These are phyloP conservation scores for Chrysolina oricalcia DNA, from an alignment of 2,888 invertebrate genomes.

Conservation along the genomic window DNA sequence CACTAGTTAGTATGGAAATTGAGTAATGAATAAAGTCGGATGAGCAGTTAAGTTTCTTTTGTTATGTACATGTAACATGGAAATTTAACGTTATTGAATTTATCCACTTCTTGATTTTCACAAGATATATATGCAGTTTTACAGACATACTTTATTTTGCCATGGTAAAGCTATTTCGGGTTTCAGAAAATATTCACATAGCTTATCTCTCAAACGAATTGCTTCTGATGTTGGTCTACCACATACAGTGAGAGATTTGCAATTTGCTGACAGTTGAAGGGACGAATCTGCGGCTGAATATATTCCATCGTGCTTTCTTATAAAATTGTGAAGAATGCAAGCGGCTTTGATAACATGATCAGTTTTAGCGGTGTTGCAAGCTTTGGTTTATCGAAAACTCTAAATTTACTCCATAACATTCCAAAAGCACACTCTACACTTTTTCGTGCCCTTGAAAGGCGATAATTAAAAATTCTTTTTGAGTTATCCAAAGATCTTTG, in stretches of 20 bases:
- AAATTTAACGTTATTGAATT: conserved; percentile 25
- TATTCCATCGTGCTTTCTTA: too few relatives aligned
- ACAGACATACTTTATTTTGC: conserved; percentile 27
- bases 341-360: too few relatives aligned
- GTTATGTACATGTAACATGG: conserved; percentile 11
- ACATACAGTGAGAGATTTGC: conserved; percentile 27
- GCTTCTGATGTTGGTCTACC: conserved; percentile 25
- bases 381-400: not conserved
- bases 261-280: conserved; percentile 4
- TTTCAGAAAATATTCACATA: conserved; percentile 29
- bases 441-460: conserved; percentile 30
- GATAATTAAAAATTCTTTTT: conserved; percentile 32
- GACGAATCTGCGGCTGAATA: too few relatives aligned
- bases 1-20: conserved; percentile 31
- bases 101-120: conserved; percentile 19
- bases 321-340: too few relatives aligned
- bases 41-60: too few relatives aligned
- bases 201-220: conserved; percentile 20
- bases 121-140: conserved; percentile 20
- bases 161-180: conserved; percentile 30
- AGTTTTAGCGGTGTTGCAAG: too few relatives aligned
- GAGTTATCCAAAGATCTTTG: conserved; percentile 33
- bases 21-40: conserved; percentile 27
- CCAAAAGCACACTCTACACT: too few relatives aligned
- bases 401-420: too few relatives aligned